A percentile compares a stretch with the other conserved stretches of the same genome.
phyloP scores from a whole-genome alignment of 2,113 vertebrate genomes.

The Cephalopholis sonnerati region DNA sequence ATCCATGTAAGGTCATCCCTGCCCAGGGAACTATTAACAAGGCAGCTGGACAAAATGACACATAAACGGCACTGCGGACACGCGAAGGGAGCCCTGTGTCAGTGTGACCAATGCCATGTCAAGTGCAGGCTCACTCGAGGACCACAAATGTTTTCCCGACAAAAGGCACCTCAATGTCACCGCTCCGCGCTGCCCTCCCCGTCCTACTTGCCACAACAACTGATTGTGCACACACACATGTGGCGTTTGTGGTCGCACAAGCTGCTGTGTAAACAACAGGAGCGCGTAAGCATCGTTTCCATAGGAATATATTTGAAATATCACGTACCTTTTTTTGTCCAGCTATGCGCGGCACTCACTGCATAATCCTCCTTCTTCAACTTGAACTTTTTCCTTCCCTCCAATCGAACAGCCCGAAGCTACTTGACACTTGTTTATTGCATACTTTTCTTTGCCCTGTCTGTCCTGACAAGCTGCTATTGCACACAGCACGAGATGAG shows the following conservation, averaged over 20 bases:
- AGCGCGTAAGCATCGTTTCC: slow-evolving; percentile 38
- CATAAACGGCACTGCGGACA: slow-evolving; percentile 20
- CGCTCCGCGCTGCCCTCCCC: slow-evolving; percentile 57
- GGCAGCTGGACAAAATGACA: slow-evolving; percentile 21
- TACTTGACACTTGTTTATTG: slow-evolving; percentile 69
- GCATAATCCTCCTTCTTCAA: slow-evolving; percentile 76
- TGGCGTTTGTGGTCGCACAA: slow-evolving; percentile 18
- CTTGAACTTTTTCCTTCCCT: slow-evolving; percentile 82
- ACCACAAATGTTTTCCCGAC: slow-evolving; percentile 27
- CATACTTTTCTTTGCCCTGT: slow-evolving; percentile 70
- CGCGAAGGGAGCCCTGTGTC: slow-evolving; percentile 11
- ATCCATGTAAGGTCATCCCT: slow-evolving; percentile 48
- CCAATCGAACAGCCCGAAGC: slow-evolving; percentile 52
- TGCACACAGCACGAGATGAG: slow-evolving; percentile 36
- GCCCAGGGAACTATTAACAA: not conserved
- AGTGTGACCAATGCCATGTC: slow-evolving; percentile 15
- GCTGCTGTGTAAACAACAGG: slow-evolving; percentile 44
- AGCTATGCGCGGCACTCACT: slow-evolving; percentile 60
- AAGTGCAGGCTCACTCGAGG: slow-evolving; percentile 24
- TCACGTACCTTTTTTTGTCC: slow-evolving; percentile 81
- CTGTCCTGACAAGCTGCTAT: slow-evolving; percentile 47
- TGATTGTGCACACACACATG: slow-evolving; percentile 49
- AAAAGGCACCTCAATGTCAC: slow-evolving; percentile 78
- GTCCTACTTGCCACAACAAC: slow-evolving; percentile 32
- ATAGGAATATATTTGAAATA: slow-evolving; percentile 39